phyloP scores from a whole-genome alignment of 1,140 invertebrate species.

The Rhynchophorus ferrugineus region DNA sequence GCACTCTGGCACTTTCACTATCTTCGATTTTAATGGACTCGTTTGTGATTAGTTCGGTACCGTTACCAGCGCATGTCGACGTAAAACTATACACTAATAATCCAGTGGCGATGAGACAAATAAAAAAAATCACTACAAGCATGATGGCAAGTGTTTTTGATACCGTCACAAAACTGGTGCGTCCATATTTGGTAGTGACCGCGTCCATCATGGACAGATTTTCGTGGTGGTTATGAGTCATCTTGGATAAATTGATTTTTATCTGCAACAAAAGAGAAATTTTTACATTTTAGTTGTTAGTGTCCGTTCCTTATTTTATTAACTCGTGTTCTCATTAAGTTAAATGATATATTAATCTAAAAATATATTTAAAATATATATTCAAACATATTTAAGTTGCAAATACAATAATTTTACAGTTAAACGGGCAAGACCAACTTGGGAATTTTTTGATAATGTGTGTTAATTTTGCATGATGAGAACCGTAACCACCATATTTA shows the following conservation, averaged over 20 bases:
- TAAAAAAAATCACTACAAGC: constrained; percentile 22
- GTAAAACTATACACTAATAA: constrained; percentile 26
- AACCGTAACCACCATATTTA: too few relatives aligned
- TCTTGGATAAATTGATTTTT: constrained; percentile 1
- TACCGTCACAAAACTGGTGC: constrained; percentile 23
- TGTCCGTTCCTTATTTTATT: too few relatives aligned
- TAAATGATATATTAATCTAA: too few relatives aligned
- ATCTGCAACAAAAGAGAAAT: not conserved
- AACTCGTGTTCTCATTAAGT: too few relatives aligned
- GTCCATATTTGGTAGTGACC: constrained; percentile 24
- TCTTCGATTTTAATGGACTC: not conserved
- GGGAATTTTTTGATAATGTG: too few relatives aligned
- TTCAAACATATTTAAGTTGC: too few relatives aligned
- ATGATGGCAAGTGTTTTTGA: constrained; percentile 26
- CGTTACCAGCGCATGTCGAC: constrained; percentile 10
- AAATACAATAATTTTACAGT: too few relatives aligned
- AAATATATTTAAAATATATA: too few relatives aligned
- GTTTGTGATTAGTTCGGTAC: not conserved
- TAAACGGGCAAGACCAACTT: too few relatives aligned
- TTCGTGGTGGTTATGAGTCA: constrained; percentile 28
- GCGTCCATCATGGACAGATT: constrained; percentile 26
- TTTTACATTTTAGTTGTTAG: too few relatives aligned
- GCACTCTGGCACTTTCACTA: not conserved
- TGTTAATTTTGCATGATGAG: too few relatives aligned
- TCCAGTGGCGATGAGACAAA: constrained; percentile 25